Conservation (phyloP, 2,113 vertebrate genomes). For the Choloepus hoffmanni region DNA sequence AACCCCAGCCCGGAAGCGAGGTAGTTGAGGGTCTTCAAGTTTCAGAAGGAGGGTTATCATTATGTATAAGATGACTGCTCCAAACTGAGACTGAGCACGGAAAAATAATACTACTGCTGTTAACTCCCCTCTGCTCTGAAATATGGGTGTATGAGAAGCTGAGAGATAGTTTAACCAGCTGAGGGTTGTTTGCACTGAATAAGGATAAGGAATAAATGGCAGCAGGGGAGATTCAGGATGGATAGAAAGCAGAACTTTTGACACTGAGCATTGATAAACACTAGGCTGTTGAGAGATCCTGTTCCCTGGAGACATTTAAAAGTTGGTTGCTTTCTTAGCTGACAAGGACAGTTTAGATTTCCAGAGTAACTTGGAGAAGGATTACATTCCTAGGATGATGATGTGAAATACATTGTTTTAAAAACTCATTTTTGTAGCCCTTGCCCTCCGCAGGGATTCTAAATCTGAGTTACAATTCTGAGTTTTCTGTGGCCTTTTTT, state of each 20-base stretch:
- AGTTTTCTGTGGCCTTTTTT: background rate
- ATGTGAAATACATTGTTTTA: background rate
- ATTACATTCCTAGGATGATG: background rate
- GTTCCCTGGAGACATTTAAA: background rate
- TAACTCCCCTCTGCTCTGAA: background rate
- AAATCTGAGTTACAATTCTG: background rate
- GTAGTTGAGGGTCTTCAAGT: constrained; percentile 31
- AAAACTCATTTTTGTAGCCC: background rate
- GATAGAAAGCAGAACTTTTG: background rate
- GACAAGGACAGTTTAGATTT: background rate
- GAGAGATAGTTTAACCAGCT: background rate
- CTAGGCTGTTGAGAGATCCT: background rate
- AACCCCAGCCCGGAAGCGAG: background rate
- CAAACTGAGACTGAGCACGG: background rate
- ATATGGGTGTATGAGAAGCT: background rate
- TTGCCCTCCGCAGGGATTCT: background rate
- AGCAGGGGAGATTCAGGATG: background rate
- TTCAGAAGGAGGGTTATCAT: constrained; percentile 27
- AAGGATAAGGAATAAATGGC: background rate
- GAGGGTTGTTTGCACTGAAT: background rate
- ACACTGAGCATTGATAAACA: background rate
- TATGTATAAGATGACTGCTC: background rate
- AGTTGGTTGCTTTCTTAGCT: background rate
- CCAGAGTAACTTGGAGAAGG: background rate
- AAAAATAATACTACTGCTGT: background rate